Base-by-base conservation (phyloP, 37 sponge, comb jelly and placozoan species). In the Bolinopsis microptera region DNA sequence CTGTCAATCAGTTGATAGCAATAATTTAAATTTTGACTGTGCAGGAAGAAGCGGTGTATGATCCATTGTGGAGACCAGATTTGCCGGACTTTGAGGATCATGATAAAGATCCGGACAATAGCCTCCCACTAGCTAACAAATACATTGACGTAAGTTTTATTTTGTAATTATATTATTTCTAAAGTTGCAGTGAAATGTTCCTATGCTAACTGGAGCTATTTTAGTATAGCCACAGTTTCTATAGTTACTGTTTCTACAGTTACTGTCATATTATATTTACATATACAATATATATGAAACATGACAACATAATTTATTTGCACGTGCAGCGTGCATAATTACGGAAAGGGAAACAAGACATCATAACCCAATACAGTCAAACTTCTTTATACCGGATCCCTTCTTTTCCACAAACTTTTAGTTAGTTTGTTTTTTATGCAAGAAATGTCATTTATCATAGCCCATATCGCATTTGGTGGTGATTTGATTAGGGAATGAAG, bases 21-120 rank as follows among this genome's bases (percentile, higher is more conserved):
- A n/a, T n/a, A 18, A 13, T 48, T 13, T 48, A 48, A 48, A 48
- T 18, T 48, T 5, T 13, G 9, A 13, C 13, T 48, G 61, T 48
- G 13, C 37, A 80, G 82, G 82, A 80, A 37, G 82, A 80, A 37
- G 30, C 82, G 37, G 23, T 33, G 21, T 80, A 80, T 22, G 82
- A 80, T 35, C 82, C 82, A 8, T 3, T 35, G 37, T 80, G 82
- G 82, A 80, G 82, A 37, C 82, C 82, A 13, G 82, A 34, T 1
- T 34, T 80, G 30, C 82, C 82, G 30, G 82, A 80, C 37, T 30
- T 80, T 24, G 82, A 80, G 35, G 35, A 35, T 80, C 38, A 33
- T 80, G 82, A 80, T 35, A 80, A 80, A 30, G 82, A 80, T 35
- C 82, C 82, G 5, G 82, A 80, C 38, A 80, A 80, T 36, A 36